These are phyloP conservation scores for Zosterops hypoxanthus DNA, from an alignment of 2,113 vertebrate species.

Conservation along the genomic window DNA sequence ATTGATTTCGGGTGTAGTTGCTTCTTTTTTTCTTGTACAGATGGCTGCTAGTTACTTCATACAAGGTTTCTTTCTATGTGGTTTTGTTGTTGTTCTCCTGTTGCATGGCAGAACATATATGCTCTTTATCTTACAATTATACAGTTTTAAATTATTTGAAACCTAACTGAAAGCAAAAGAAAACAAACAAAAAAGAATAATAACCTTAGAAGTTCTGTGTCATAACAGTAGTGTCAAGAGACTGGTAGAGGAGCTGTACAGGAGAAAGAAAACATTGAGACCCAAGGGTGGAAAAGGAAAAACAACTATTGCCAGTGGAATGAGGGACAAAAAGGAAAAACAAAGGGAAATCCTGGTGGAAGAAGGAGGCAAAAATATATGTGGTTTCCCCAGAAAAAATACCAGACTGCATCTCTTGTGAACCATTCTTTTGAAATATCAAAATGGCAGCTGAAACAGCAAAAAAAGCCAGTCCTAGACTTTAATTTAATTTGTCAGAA, in stretches of 20 bases:
- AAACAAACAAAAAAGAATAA: not conserved
- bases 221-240: not conserved
- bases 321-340: not conserved
- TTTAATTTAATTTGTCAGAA: not conserved
- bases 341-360: not conserved
- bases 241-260: not conserved
- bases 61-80: not conserved
- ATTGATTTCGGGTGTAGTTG: rapidly evolving
- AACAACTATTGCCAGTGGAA: not conserved
- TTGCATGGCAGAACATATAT: not conserved
- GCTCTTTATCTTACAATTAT: not conserved
- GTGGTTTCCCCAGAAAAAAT: not conserved
- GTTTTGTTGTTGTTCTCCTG: not conserved
- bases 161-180: not conserved
- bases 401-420: not conserved
- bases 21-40: not conserved
- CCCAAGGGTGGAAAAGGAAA: not conserved
- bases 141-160: not conserved
- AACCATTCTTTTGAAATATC: not conserved
- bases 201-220: not conserved
- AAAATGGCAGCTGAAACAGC: not conserved
- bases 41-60: not conserved
- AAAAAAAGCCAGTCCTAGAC: not conserved
- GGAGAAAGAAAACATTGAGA: not conserved
- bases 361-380: not conserved